A percentile compares a stretch with the other conserved stretches of the same genome.
phyloP scores from a whole-genome alignment of 2,113 vertebrate genomes.

The Calonectris borealis region DNA sequence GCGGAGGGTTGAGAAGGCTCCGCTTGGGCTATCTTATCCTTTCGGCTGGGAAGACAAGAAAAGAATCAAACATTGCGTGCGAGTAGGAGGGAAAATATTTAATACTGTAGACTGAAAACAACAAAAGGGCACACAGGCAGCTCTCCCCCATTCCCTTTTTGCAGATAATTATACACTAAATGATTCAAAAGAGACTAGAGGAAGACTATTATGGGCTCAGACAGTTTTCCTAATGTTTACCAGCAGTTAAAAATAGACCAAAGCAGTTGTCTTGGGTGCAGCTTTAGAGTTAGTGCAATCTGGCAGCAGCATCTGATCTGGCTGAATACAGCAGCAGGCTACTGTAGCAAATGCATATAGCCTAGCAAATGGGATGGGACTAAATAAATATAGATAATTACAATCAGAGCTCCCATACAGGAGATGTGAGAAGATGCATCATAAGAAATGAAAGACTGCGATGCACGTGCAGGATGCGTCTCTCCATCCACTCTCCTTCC shows the following conservation, averaged over 20 bases:
- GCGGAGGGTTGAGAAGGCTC: neutral
- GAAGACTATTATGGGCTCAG: neutral
- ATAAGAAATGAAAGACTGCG: neutral
- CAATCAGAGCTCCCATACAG: rapidly evolving
- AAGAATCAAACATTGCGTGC: neutral
- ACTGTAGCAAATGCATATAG: neutral
- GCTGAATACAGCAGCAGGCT: neutral
- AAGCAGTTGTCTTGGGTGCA: conserved; percentile 2
- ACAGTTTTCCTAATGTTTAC: neutral
- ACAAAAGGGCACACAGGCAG: neutral
- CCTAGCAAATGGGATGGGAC: neutral
- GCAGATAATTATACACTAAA: neutral
- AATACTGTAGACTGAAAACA: neutral
- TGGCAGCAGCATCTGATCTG: neutral
- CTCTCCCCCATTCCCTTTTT: neutral
- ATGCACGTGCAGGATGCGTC: rapidly evolving
- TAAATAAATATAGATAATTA: neutral
- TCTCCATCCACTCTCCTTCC: neutral
- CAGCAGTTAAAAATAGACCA: conserved; percentile 41
- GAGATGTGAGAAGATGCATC: neutral
- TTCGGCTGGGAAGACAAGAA: neutral
- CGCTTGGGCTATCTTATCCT: neutral
- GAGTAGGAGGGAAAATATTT: neutral
- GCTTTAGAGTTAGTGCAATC: neutral
- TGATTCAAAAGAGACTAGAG: neutral